Conservation (phyloP, 2,113 vertebrate genomes). For the Cariama cristata region DNA sequence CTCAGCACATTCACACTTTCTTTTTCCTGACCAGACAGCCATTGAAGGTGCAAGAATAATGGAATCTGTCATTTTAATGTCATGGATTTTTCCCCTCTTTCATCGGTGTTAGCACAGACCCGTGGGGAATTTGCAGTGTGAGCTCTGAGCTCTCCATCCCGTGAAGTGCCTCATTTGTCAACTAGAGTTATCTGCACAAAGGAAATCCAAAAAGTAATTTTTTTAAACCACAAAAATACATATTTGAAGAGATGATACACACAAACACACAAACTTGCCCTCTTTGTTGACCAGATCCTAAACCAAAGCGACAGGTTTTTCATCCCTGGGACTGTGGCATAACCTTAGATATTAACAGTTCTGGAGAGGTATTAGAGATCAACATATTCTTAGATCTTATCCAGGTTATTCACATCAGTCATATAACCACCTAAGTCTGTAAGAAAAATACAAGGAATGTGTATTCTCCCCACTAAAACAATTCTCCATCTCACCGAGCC, state of each 20-base stretch:
- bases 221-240: neutral
- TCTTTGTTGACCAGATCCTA: neutral
- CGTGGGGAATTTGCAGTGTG: neutral
- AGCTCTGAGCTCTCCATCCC: neutral
- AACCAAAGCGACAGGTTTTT: neutral
- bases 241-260: neutral
- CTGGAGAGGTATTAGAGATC: neutral
- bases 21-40: slow-evolving; percentile 43
- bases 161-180: neutral
- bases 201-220: neutral
- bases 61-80: slow-evolving; percentile 63
- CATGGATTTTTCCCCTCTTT: slow-evolving; percentile 23
- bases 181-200: neutral
- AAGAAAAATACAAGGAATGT: neutral
- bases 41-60: slow-evolving; percentile 74
- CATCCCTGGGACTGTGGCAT: no score
- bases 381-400: neutral
- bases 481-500: neutral
- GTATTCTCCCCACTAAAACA: neutral
- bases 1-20: slow-evolving; percentile 76
- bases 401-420: neutral
- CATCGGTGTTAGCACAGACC: slow-evolving; percentile 14
- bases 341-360: neutral
- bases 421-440: neutral
- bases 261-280: neutral